phyloP scores from a whole-genome alignment of 1,140 invertebrate genomes.

The Bombus confusus region DNA sequence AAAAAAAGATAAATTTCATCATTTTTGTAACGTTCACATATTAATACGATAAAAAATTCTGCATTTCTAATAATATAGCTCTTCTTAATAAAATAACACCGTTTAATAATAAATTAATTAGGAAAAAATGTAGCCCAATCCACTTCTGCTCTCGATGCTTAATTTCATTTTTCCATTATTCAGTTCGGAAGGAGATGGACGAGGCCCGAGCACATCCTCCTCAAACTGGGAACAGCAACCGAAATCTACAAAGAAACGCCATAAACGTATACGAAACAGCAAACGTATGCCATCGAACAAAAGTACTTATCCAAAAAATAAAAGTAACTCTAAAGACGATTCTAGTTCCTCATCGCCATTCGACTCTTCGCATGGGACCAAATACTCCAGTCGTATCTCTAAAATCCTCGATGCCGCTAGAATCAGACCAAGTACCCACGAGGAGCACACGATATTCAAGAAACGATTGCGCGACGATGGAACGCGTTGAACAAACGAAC shows the following conservation, averaged over 20 bases:
- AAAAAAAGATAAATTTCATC: background rate
- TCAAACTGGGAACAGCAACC: background rate
- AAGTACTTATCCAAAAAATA: background rate
- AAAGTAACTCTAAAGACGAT: background rate
- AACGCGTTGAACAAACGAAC: constrained; percentile 13
- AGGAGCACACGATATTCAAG: constrained; percentile 64
- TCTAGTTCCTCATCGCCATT: background rate
- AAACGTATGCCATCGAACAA: background rate
- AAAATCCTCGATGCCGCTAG: constrained; percentile 35
- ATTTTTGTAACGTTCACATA: background rate
- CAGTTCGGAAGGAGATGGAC: constrained; percentile 34
- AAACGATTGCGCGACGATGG: constrained; percentile 36
- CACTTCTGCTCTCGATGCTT: background rate
- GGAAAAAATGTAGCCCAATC: background rate
- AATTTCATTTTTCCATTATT: constrained; percentile 2
- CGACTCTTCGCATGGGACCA: background rate
- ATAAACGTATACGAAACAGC: constrained; percentile 11
- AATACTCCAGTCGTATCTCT: background rate
- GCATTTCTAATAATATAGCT: background rate
- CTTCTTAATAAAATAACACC: too few relatives aligned
- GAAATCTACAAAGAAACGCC: constrained; percentile 2
- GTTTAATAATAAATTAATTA: background rate
- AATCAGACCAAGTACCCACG: constrained; percentile 68
- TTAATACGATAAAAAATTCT: background rate
- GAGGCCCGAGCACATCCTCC: constrained; percentile 14